Base-by-base conservation (phyloP, 2,113 vertebrate genomes). In the Aspiorhynchus laticeps region DNA sequence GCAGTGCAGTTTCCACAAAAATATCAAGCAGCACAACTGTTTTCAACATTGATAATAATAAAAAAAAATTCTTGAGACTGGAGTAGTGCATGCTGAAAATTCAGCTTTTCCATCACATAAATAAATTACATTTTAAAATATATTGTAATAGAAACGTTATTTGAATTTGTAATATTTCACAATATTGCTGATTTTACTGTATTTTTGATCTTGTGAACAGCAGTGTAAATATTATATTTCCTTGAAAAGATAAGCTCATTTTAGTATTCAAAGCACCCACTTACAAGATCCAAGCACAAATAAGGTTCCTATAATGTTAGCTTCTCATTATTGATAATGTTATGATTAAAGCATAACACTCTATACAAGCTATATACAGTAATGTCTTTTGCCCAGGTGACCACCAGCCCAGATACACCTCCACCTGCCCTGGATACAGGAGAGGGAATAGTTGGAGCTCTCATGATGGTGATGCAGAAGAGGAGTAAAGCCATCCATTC, bases 391-490 rank as follows among this genome's bases (percentile, higher is more conserved):
- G 38, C 84, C 43, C 0, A 95, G 94, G 94, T 95, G 77, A 83
- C 80, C 8, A 91, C 93, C 0, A 87, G 33, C 41, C 53, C 90
- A 0, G 96, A 97, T 0, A 53, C 51, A 12, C 76, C 92, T 9
- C 36, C 92, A 0, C 85, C 94, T 65, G 4, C 88, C 2, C 7
- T 76, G 4, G 93, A 94, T 17, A 90, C 90, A 28, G 87, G 92
- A 0, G 96, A 96, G 85, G 97, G 97, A 36, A 94, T 98, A 48
- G 97, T 97, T 2, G 97, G 97, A 2, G 97, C 97, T 53, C 94
- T 98, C 73, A 97, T 97, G 96, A 94, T 95, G n/a, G 97, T 96
- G 88, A 98, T 98, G 96, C 96, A 98, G 91, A 97, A 98, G 91
- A 95, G 97, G 87, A 97, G 97, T 90, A 96, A 94, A 93, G 97